A percentile compares a stretch with the other conserved stretches of the same genome.
phyloP scores from a whole-genome alignment of 2,113 vertebrate species.

The Polyodon spathula region DNA sequence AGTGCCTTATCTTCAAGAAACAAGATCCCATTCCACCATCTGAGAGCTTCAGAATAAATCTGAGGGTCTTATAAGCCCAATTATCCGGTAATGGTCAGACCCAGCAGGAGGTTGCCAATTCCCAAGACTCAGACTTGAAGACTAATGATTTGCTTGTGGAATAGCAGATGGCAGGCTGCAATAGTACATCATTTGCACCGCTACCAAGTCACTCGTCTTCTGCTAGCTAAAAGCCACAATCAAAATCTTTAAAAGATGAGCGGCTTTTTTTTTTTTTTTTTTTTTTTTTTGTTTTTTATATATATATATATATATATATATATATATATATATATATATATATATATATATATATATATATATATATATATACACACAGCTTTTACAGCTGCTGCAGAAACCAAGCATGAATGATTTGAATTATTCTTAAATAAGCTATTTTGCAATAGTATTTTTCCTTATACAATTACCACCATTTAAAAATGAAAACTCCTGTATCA shows the following conservation, averaged over 20 bases:
- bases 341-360: too few relatives aligned
- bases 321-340: too few relatives aligned
- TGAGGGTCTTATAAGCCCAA: slow-evolving; percentile 51
- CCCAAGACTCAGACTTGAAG: slow-evolving; percentile 39
- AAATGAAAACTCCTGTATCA: too few relatives aligned
- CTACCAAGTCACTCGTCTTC: slow-evolving; percentile 17
- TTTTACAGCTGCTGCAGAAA: too few relatives aligned
- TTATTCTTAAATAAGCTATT: too few relatives aligned
- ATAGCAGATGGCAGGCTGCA: slow-evolving; percentile 50
- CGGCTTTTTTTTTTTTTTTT: too few relatives aligned
- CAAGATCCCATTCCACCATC: slow-evolving; percentile 38
- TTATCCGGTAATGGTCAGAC: slow-evolving; percentile 51
- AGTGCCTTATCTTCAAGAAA: slow-evolving; percentile 8
- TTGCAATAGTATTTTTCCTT: too few relatives aligned
- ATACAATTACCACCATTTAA: too few relatives aligned
- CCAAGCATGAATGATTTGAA: too few relatives aligned
- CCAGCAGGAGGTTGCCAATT: slow-evolving; percentile 42
- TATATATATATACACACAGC: too few relatives aligned
- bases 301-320: too few relatives aligned
- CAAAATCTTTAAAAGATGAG: slow-evolving; percentile 1
- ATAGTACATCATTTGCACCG: slow-evolving; percentile 27
- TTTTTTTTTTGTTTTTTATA: too few relatives aligned
- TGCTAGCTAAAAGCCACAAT: slow-evolving; percentile 7
- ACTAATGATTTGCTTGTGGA: slow-evolving; percentile 31
- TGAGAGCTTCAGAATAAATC: slow-evolving; percentile 53